A percentile compares a stretch with the other conserved stretches of the same genome.
These are phyloP conservation scores for Ectropis grisescens DNA, from an alignment of 1,140 invertebrate species.

Conservation along the genomic window DNA sequence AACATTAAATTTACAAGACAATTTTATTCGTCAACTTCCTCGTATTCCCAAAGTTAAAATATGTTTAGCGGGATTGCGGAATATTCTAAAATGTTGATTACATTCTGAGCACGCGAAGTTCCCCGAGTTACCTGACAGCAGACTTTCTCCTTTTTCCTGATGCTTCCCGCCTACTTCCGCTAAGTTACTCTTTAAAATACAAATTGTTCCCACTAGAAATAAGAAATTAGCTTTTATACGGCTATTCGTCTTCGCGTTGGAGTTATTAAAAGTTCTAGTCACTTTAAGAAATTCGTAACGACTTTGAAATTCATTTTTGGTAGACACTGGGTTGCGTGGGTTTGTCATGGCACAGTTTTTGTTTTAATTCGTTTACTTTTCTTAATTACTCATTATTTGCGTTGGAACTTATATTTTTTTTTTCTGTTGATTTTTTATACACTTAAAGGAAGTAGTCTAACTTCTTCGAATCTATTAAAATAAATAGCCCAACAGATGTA, in stretches of 20 bases:
- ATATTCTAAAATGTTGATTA: too few relatives aligned
- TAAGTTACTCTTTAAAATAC: slow-evolving; percentile 5
- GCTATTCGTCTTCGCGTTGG: slow-evolving; percentile 12
- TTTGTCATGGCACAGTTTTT: slow-evolving; percentile 5
- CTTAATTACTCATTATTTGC: too few relatives aligned
- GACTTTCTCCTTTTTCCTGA: not conserved
- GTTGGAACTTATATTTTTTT: slow-evolving; percentile 1
- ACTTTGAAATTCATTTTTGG: slow-evolving; percentile 14
- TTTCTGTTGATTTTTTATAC: too few relatives aligned
- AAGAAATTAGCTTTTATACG: slow-evolving; percentile 23
- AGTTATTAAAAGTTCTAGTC: slow-evolving; percentile 21
- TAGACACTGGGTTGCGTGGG: not conserved
- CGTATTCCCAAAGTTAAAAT: too few relatives aligned
- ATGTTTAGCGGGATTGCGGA: too few relatives aligned
- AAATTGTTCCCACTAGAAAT: slow-evolving; percentile 13
- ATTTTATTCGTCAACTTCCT: too few relatives aligned
- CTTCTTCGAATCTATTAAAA: too few relatives aligned
- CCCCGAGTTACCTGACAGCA: too few relatives aligned
- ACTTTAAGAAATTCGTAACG: slow-evolving; percentile 15
- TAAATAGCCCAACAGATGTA: too few relatives aligned
- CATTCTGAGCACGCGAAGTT: too few relatives aligned
- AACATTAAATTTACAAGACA: too few relatives aligned
- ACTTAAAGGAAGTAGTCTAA: too few relatives aligned
- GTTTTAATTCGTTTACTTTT: slow-evolving; percentile 5
- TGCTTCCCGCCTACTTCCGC: not conserved